Evolutionary conservation across 2,888 invertebrate species (phyloP).

Genomic region (Rhingia campestris): DNA sequence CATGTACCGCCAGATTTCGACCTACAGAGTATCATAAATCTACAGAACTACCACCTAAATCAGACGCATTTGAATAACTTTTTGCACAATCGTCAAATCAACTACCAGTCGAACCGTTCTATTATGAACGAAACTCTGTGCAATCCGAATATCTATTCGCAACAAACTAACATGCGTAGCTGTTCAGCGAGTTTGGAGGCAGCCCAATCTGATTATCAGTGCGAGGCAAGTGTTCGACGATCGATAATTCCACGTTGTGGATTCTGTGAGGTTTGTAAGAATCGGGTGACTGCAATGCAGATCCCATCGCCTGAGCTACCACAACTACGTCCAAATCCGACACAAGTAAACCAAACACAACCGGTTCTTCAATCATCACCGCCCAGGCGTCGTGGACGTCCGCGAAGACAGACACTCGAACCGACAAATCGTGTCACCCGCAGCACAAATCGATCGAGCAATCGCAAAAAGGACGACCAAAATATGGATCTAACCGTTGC

Average conservation of each 20-base stretch:
- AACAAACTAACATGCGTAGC: constrained; percentile 29
- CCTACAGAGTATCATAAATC: constrained; percentile 54
- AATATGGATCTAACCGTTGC: constrained; percentile 21
- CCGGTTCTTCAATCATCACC: neutral
- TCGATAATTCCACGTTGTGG: constrained; percentile 54
- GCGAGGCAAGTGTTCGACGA: constrained; percentile 22
- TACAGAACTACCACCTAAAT: constrained; percentile 64
- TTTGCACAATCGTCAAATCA: constrained; percentile 58
- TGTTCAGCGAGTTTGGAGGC: neutral
- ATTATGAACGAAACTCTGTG: constrained; percentile 37
- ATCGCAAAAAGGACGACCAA: constrained; percentile 39
- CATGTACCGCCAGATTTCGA: constrained; percentile 59
- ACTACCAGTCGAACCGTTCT: constrained; percentile 50
- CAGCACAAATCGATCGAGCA: constrained; percentile 52
- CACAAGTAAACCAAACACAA: neutral
- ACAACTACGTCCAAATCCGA: constrained; percentile 2
- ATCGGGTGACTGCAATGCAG: constrained; percentile 45
- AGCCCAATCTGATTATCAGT: constrained; percentile 1
- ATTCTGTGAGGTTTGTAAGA: constrained; percentile 46
- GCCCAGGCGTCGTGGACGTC: constrained; percentile 51
- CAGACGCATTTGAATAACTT: constrained; percentile 53
- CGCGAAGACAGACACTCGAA: constrained; percentile 17
- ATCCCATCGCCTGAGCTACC: constrained; percentile 25
- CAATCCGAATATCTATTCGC: constrained; percentile 5
- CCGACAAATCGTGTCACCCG: constrained; percentile 61